Percentiles rank a stretch among this genome's conserved stretches.
Conservation (phyloP, 1,140 invertebrate species). For the Bilobella aurantiaca region DNA sequence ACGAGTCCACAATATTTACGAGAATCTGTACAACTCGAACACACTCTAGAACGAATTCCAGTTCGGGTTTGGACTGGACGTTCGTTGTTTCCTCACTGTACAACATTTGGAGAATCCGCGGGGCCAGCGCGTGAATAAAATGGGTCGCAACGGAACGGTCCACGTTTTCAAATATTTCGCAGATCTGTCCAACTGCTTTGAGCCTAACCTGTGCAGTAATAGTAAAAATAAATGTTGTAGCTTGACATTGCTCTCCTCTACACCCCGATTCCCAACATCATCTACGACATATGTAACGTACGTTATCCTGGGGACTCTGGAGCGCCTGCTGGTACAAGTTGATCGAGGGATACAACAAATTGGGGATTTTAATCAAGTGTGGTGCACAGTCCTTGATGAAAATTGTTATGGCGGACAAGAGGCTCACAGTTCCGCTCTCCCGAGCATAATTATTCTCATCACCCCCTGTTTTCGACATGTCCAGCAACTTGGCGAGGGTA, state of each 20-base stretch:
- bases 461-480: conserved; percentile 64
- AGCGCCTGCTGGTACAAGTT: conserved; percentile 84
- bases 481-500: conserved; percentile 74
- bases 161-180: conserved; percentile 44
- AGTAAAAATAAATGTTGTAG: too few relatives aligned
- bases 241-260: too few relatives aligned
- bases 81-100: conserved; percentile 45
- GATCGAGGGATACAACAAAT: conserved; percentile 82
- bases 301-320: too few relatives aligned
- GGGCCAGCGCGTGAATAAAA: conserved; percentile 71
- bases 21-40: conserved; percentile 28
- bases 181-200: conserved; percentile 21
- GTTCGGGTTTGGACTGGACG: conserved; percentile 17
- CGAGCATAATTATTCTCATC: conserved; percentile 21
- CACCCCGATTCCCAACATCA: conserved; percentile 49
- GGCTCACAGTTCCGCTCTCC: neutral
- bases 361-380: conserved; percentile 60
- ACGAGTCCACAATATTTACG: conserved; percentile 25
- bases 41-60: conserved; percentile 28
- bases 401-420: conserved; percentile 58
- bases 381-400: conserved; percentile 71
- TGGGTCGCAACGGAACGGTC: conserved; percentile 58
- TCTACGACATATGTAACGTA: too few relatives aligned
- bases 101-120: conserved; percentile 57
- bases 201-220: conserved; percentile 19